Percentiles rank a stretch among this genome's conserved stretches.
Conservation (phyloP, 2,888 invertebrate species). For the Sabatieria punctata region DNA sequence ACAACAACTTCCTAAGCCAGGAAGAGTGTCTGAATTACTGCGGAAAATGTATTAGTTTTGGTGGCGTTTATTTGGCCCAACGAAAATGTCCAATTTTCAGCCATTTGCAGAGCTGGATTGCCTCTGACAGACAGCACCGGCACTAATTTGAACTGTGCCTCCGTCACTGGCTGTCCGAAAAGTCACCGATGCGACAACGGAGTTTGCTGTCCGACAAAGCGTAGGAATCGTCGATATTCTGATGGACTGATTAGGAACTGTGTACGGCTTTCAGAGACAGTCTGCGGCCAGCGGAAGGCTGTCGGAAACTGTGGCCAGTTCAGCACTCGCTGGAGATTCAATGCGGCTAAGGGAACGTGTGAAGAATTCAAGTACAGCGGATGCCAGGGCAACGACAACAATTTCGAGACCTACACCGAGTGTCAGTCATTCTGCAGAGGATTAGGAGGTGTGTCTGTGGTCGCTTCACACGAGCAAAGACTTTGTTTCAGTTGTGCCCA, state of each 20-base stretch:
- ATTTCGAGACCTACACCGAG: not conserved
- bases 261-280: not conserved
- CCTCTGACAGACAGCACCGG: not conserved
- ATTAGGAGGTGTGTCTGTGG: not conserved
- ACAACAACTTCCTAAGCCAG: not conserved
- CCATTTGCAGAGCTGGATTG: not conserved
- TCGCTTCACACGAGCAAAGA: not conserved
- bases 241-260: not conserved
- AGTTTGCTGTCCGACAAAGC: conserved; percentile 1
- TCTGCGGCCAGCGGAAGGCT: not conserved
- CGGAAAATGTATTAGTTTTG: not conserved
- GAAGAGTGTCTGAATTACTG: not conserved
- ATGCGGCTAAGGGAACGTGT: not conserved
- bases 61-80: not conserved
- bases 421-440: not conserved
- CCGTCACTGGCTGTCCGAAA: not conserved
- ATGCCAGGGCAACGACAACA: conserved; percentile 1
- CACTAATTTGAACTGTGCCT: not conserved
- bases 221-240: too few species aligned
- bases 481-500: conserved; percentile 15
- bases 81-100: not conserved
- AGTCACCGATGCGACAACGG: not conserved
- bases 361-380: not conserved
- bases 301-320: not conserved
- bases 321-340: not conserved